Percentiles rank a stretch among this genome's conserved stretches.
These are phyloP conservation scores for Dendroctonus valens DNA, from an alignment of 1,140 invertebrate genomes.

Conservation along the genomic window DNA sequence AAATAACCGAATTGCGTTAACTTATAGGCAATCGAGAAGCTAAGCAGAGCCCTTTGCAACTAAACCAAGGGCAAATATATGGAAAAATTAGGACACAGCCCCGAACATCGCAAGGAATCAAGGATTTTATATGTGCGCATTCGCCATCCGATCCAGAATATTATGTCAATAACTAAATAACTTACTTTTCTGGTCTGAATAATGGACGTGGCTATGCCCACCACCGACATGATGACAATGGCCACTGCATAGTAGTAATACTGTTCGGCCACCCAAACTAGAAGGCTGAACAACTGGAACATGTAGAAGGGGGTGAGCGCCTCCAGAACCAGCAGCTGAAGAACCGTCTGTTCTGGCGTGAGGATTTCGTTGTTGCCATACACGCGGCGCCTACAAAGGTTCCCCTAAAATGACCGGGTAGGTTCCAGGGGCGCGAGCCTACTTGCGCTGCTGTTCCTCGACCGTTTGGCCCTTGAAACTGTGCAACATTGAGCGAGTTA, in stretches of 20 bases:
- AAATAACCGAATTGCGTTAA: too few relatives aligned
- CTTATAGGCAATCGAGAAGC: too few relatives aligned
- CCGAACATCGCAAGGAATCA: too few relatives aligned
- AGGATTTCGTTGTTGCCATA: conserved; percentile 81
- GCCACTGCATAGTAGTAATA: conserved; percentile 86
- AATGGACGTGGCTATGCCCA: conserved; percentile 79
- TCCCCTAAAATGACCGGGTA: not conserved
- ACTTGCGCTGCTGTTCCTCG: conserved; percentile 56
- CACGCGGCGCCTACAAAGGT: conserved; percentile 62
- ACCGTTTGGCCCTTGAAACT: conserved; percentile 57
- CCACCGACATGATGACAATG: conserved; percentile 82
- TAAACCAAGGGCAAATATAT: too few relatives aligned
- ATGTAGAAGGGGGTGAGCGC: conserved; percentile 95
- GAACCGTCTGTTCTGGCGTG: conserved; percentile 70
- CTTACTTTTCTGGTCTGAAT: conserved; percentile 78
- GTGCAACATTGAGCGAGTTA: conserved; percentile 61
- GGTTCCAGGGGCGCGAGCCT: conserved; percentile 11
- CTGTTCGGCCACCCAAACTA: conserved; percentile 75
- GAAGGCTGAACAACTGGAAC: conserved; percentile 85
- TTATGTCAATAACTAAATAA: not conserved
- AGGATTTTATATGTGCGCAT: too few relatives aligned
- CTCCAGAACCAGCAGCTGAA: conserved; percentile 72
- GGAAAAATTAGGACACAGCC: too few relatives aligned
- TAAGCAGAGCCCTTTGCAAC: too few relatives aligned
- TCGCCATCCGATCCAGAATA: not conserved